phyloP scores from a whole-genome alignment of 2,888 invertebrate genomes.

The Cheilosia scutellata region DNA sequence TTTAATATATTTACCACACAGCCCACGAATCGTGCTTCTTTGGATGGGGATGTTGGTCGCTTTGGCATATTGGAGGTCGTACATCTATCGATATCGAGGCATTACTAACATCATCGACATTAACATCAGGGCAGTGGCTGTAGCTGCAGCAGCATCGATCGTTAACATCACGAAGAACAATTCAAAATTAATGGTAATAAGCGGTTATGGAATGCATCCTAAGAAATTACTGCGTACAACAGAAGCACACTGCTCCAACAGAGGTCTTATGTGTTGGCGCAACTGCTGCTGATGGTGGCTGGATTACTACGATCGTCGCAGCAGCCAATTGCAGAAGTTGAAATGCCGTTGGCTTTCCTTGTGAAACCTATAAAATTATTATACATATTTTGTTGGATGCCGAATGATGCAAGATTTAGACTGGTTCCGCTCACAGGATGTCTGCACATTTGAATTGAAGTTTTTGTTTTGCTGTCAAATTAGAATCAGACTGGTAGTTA shows the following conservation, averaged over 20 bases:
- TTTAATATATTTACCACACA: slow-evolving; percentile 63
- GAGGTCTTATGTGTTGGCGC: slow-evolving; percentile 58
- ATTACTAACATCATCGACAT: slow-evolving; percentile 51
- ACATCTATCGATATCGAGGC: slow-evolving; percentile 73
- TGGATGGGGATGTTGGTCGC: slow-evolving; percentile 25
- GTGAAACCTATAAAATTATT: slow-evolving; percentile 65
- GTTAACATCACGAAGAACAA: slow-evolving; percentile 84
- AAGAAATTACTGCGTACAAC: slow-evolving; percentile 84
- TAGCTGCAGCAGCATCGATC: slow-evolving; percentile 78
- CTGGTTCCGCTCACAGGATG: slow-evolving; percentile 33
- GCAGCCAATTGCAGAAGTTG: slow-evolving; percentile 72
- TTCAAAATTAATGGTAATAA: slow-evolving; percentile 84
- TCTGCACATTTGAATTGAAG: not conserved
- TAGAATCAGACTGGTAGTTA: not conserved
- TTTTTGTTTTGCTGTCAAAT: not conserved
- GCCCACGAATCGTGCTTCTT: slow-evolving; percentile 70
- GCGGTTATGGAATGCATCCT: slow-evolving; percentile 80
- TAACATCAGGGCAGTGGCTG: slow-evolving; percentile 41
- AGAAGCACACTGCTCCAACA: slow-evolving; percentile 79
- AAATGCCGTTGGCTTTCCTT: slow-evolving; percentile 69
- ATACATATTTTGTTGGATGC: slow-evolving; percentile 60
- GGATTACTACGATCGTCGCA: slow-evolving; percentile 71
- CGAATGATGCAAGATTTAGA: slow-evolving; percentile 54
- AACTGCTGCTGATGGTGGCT: slow-evolving; percentile 33
- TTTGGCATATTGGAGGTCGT: slow-evolving; percentile 66